Evolutionary conservation across 2,113 vertebrate genomes (phyloP).

Genomic region (Xenopus laevis): DNA sequence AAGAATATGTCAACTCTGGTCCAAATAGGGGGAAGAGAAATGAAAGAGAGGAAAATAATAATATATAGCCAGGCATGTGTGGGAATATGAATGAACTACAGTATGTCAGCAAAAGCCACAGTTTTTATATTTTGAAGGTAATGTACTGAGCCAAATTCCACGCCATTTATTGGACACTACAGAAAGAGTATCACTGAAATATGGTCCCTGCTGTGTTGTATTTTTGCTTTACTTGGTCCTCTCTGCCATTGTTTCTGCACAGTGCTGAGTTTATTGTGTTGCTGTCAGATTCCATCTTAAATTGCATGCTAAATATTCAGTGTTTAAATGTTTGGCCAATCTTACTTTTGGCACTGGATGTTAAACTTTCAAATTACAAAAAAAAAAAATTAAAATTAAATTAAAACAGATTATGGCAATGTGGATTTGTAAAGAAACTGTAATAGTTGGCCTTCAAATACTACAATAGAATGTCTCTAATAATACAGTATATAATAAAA

Average conservation of each 20-base stretch:
- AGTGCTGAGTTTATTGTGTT: slow-evolving; percentile 19
- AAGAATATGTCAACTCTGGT: neutral
- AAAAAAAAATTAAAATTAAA: too few relatives aligned
- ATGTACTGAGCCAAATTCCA: slow-evolving; percentile 5
- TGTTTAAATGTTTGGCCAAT: slow-evolving; percentile 5
- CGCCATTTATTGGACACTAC: slow-evolving; percentile 15
- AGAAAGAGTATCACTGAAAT: slow-evolving; percentile 16
- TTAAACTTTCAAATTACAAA: too few relatives aligned
- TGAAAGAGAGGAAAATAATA: slow-evolving; percentile 21
- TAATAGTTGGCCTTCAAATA: neutral
- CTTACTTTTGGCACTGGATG: neutral
- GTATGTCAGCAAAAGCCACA: neutral
- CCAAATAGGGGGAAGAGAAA: neutral
- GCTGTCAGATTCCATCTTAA: neutral
- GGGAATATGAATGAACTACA: slow-evolving; percentile 5
- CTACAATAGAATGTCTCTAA: too few relatives aligned
- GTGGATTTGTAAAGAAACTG: too few relatives aligned
- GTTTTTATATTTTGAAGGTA: neutral
- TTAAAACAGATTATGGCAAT: too few relatives aligned
- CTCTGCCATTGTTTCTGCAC: neutral
- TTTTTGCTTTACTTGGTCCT: slow-evolving; percentile 14
- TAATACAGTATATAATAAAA: too few relatives aligned
- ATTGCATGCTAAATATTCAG: neutral
- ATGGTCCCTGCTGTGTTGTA: slow-evolving; percentile 11
- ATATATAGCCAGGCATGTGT: slow-evolving; percentile 1